Evolutionary conservation across 2,888 invertebrate species (phyloP).

Genomic region (Acronicta leporina): DNA sequence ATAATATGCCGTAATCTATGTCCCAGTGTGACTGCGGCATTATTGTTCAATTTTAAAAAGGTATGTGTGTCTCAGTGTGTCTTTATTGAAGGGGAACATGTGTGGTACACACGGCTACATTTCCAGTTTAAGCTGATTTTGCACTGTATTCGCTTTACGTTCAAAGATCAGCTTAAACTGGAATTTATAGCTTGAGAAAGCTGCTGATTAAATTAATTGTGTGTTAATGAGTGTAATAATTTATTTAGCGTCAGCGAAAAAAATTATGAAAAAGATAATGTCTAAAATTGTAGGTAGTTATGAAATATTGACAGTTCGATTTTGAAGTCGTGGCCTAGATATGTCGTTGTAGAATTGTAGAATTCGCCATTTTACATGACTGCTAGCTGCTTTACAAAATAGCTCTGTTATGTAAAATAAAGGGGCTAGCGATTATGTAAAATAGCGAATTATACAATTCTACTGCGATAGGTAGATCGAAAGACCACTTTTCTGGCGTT

Average conservation of each 20-base stretch:
- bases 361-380: too few relatives aligned
- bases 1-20: too few relatives aligned
- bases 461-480: too few relatives aligned
- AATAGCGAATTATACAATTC: too few relatives aligned
- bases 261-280: not conserved
- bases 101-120: conserved; percentile 1
- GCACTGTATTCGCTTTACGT: too few relatives aligned
- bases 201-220: conserved; percentile 15
- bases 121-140: too few relatives aligned
- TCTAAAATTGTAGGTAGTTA: conserved; percentile 28
- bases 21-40: conserved; percentile 1
- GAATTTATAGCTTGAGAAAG: not conserved
- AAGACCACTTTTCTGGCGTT: too few relatives aligned
- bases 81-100: conserved; percentile 25
- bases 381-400: too few relatives aligned
- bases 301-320: conserved; percentile 13
- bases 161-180: too few relatives aligned
- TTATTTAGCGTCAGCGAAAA: conserved; percentile 32
- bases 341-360: too few relatives aligned
- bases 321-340: conserved; percentile 15
- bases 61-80: conserved; percentile 28
- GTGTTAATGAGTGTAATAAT: conserved; percentile 26
- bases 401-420: too few relatives aligned
- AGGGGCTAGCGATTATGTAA: too few relatives aligned
- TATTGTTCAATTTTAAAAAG: conserved; percentile 30